Base-by-base conservation (phyloP, 2,113 vertebrate genomes). In the Anoplopoma fimbria region DNA sequence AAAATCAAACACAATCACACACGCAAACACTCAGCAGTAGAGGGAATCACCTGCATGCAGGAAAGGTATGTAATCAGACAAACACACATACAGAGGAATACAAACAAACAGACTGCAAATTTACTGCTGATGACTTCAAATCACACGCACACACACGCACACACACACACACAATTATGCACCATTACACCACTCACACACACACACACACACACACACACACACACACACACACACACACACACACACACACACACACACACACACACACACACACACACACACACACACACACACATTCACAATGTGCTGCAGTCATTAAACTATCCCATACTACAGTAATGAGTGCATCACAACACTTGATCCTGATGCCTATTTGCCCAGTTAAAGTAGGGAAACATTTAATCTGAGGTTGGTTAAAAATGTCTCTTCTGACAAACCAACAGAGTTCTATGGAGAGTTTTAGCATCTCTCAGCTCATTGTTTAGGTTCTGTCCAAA, bases 21-120 rank as follows among this genome's bases (percentile, higher is more conserved):
- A 40, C 13, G 2, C 64, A 84, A 38, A 70, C 87, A 81, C 67
- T 14, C 62, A 70, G 58, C 67, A 58, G 53, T 36, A 34, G 9
- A 60, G n/a, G 45, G 4, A 33, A 2, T 9, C 67, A 79, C 72
- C 77, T 13, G 65, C 27, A 31, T 9, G 34, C 34, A 67, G 33
- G 2, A 1, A 0, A 49, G 33, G 40, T 60, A 25, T 67, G 36
- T 47, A 77, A 77, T 38, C 61, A 64, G 10, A 38, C 36, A 72
- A 10, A 58, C 67, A 72, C 64, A 58, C 53, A 69, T 2, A 53
- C 29, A 47, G 31, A 65, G 21, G 1, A 31, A 34, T 8, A 77
- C 69, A 6, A 74, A 71, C 36, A 0, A 42, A 64, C n/a, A n/a
- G n/a, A n/a, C n/a, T n/a, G n/a, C n/a, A n/a, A n/a, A n/a, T n/a